Percentiles rank a stretch among this genome's conserved stretches.
These are phyloP conservation scores for Puffinus mauretanicus DNA, from an alignment of 2,113 vertebrate genomes.

Conservation along the genomic window DNA sequence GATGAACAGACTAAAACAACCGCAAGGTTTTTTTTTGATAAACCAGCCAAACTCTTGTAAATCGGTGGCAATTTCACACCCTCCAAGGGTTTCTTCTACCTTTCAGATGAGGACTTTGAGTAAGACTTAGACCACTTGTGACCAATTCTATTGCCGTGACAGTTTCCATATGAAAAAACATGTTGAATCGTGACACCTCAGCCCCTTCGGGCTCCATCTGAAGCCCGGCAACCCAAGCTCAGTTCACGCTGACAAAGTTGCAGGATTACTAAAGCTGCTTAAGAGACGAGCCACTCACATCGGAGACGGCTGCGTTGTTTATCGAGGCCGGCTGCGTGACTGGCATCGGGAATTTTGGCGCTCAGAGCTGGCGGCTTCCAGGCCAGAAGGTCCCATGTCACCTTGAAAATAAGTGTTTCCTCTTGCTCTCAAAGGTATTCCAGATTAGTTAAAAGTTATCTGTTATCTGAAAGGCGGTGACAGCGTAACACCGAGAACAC, in stretches of 20 bases:
- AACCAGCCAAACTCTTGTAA: background rate
- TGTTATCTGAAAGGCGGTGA: background rate
- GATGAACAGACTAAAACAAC: background rate
- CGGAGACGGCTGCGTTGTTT: accelerated
- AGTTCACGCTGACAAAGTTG: background rate
- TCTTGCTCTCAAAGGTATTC: background rate
- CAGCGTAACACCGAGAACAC: background rate
- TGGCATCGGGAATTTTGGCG: accelerated
- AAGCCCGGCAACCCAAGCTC: background rate
- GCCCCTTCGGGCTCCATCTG: background rate
- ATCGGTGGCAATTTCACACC: background rate
- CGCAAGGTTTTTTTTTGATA: background rate
- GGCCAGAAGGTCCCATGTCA: background rate
- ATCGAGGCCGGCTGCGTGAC: accelerated
- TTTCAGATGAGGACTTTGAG: background rate
- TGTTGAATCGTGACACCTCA: background rate
- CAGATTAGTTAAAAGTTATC: background rate
- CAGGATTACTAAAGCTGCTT: background rate
- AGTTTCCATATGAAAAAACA: background rate
- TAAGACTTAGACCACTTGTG: background rate
- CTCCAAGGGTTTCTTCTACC: background rate
- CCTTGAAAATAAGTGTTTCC: background rate
- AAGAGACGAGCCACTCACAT: background rate
- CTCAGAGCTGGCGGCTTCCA: background rate
- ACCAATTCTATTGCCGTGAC: background rate